Evolutionary conservation across 1,140 invertebrate genomes (phyloP).

Genomic region (Bombus confusus): DNA sequence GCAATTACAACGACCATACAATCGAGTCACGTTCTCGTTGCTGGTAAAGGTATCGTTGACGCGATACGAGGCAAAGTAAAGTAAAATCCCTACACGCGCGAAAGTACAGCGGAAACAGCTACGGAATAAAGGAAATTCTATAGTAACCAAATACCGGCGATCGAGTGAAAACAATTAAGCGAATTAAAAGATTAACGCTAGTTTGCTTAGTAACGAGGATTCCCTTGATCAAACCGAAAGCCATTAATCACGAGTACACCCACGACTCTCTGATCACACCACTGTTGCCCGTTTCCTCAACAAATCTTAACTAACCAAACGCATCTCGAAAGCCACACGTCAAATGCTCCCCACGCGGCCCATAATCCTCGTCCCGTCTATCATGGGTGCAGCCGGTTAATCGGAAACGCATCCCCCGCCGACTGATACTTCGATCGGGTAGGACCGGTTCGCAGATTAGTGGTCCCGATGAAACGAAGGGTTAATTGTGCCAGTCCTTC

Average conservation of each 20-base stretch:
- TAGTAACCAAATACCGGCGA: not conserved
- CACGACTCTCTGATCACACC: not conserved
- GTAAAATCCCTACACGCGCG: not conserved
- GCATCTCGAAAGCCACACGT: not conserved
- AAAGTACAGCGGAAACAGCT: not conserved
- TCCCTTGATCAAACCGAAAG: not conserved
- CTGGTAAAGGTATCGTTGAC: no score
- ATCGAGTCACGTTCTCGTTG: no score
- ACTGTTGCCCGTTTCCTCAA: slow-evolving; percentile 1
- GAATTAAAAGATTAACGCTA: not conserved
- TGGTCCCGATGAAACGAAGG: slow-evolving; percentile 47
- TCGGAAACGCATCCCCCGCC: slow-evolving; percentile 25
- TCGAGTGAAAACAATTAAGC: not conserved
- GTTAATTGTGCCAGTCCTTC: slow-evolving; percentile 45
- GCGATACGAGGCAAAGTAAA: not conserved
- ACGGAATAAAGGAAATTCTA: no score
- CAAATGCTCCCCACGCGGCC: slow-evolving; percentile 4
- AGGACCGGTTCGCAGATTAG: not conserved
- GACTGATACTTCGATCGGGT: slow-evolving; percentile 34
- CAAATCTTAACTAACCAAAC: slow-evolving; percentile 21
- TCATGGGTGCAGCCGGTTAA: slow-evolving; percentile 18
- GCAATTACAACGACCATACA: no score
- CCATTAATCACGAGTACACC: not conserved
- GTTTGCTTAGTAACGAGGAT: not conserved
- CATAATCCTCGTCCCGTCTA: slow-evolving; percentile 14